Evolutionary conservation across 1,140 invertebrate species (phyloP).

Genomic region (Euschistus heros): DNA sequence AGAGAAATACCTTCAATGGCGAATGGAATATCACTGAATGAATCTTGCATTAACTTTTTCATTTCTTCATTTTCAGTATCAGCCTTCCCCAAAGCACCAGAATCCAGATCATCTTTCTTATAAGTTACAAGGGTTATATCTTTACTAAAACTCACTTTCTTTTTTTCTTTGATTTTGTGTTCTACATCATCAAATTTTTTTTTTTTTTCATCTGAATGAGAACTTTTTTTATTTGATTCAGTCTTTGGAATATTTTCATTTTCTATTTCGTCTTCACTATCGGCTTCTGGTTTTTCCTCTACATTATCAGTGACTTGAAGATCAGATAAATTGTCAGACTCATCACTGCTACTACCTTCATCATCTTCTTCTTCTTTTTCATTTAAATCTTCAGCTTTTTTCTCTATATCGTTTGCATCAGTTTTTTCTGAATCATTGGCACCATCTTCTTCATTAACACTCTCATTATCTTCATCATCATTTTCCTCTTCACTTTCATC

Average conservation of each 20-base stretch:
- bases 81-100: slow-evolving; percentile 30
- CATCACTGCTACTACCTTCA: slow-evolving; percentile 21
- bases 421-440: slow-evolving; percentile 26
- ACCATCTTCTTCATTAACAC: slow-evolving; percentile 33
- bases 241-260: background rate
- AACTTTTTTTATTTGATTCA: background rate
- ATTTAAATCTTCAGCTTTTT: slow-evolving; percentile 33
- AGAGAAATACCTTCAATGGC: slow-evolving; percentile 43
- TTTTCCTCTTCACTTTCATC: slow-evolving; percentile 13
- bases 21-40: slow-evolving; percentile 53
- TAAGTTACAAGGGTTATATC: slow-evolving; percentile 6
- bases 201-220: background rate
- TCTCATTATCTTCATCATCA: slow-evolving; percentile 26
- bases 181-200: background rate
- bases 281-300: slow-evolving; percentile 32
- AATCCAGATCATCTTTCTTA: slow-evolving; percentile 24
- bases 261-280: slow-evolving; percentile 31
- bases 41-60: slow-evolving; percentile 46
- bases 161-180: slow-evolving; percentile 27
- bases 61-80: slow-evolving; percentile 36
- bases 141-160: slow-evolving; percentile 22
- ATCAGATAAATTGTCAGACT: slow-evolving; percentile 29
- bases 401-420: slow-evolving; percentile 11
- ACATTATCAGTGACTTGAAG: slow-evolving; percentile 33
- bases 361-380: slow-evolving; percentile 29